Evolutionary conservation across 2,888 invertebrate species (phyloP).

Genomic region (Tigriopus californicus): DNA sequence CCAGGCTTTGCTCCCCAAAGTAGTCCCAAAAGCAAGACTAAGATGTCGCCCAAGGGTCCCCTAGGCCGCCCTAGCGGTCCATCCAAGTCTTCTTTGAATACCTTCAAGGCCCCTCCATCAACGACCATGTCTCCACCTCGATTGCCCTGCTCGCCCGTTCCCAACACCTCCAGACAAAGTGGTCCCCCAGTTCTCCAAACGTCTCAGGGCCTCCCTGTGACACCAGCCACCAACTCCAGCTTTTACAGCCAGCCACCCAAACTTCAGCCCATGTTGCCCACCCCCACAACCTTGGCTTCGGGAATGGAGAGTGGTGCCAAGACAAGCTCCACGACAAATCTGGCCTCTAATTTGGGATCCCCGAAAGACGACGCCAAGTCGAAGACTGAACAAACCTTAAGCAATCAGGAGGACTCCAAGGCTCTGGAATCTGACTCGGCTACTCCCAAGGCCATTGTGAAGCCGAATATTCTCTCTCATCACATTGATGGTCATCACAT

Average conservation of each 20-base stretch:
- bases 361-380: background rate
- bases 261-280: constrained; percentile 2
- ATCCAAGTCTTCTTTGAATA: constrained; percentile 2
- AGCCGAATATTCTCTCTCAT: constrained; percentile 84
- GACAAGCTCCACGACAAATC: background rate
- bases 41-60: constrained; percentile 6
- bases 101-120: background rate
- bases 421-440: background rate
- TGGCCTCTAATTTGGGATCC: background rate
- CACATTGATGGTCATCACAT: constrained; percentile 93
- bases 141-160: background rate
- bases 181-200: background rate
- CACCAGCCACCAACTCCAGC: background rate
- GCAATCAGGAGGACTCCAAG: background rate
- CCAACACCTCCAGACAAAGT: background rate
- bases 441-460: constrained; percentile 73
- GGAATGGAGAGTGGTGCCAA: background rate
- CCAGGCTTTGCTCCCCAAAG: background rate
- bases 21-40: constrained; percentile 11
- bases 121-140: background rate
- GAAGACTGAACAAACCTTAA: background rate
- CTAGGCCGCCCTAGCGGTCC: background rate
- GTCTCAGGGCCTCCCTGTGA: background rate
- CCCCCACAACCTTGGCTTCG: background rate
- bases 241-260: background rate